Evolutionary conservation across 1,140 invertebrate species (phyloP).

Genomic region (Pogonognathellus flavescens): DNA sequence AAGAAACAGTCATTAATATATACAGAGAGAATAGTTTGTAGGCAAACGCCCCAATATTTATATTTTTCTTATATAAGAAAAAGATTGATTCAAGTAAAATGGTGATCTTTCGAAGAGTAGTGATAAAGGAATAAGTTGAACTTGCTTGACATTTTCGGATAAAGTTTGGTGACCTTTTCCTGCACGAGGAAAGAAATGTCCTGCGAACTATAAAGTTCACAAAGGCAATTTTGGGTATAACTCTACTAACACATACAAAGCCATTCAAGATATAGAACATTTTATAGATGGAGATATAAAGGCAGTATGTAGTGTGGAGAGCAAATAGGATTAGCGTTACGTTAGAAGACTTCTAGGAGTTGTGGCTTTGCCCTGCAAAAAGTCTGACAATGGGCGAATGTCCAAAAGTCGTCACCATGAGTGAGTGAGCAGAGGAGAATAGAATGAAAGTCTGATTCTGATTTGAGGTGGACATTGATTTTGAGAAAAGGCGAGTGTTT

Average conservation of each 20-base stretch:
- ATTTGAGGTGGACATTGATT: conserved; percentile 44
- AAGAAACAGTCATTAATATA: too few species aligned
- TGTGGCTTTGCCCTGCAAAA: conserved; percentile 19
- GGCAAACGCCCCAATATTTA: too few species aligned
- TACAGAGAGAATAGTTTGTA: too few species aligned
- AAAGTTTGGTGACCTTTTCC: conserved; percentile 23
- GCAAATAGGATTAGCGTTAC: too few species aligned
- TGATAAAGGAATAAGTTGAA: conserved; percentile 17
- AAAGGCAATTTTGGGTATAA: conserved; percentile 24
- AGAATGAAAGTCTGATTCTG: conserved; percentile 1
- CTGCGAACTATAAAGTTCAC: conserved; percentile 41
- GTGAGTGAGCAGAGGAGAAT: conserved; percentile 12
- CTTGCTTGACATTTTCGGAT: conserved; percentile 18
- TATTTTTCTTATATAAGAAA: too few species aligned
- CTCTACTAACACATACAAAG: too few species aligned
- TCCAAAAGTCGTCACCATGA: conserved; percentile 25
- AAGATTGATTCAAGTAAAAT: too few species aligned
- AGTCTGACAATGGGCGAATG: conserved; percentile 33
- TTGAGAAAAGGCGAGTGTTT: conserved; percentile 8
- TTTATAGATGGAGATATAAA: too few species aligned
- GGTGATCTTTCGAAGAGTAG: neutral
- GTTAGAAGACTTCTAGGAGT: neutral
- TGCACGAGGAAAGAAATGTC: neutral
- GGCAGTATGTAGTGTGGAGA: too few species aligned
- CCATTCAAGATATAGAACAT: too few species aligned